These are phyloP conservation scores for Parelbella ahira DNA, from an alignment of 2,888 invertebrate species.

Conservation along the genomic window DNA sequence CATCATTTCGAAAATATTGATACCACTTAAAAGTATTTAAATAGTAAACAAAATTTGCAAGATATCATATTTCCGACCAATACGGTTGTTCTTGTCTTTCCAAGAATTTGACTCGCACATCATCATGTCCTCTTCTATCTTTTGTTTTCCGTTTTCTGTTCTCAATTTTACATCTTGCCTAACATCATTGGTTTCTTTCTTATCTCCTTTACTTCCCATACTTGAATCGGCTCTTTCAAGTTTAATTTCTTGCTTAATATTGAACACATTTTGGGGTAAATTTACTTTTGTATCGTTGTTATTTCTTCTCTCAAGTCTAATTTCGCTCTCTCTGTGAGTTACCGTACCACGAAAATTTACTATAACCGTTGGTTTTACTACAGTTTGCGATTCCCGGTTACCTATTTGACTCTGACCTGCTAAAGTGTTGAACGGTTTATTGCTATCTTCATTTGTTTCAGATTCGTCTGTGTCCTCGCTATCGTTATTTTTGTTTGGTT, in stretches of 20 bases:
- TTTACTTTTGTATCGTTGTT: conserved; percentile 41
- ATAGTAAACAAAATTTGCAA: conserved; percentile 60
- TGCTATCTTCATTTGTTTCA: conserved; percentile 31
- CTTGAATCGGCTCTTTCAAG: conserved; percentile 43
- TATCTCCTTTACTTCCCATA: conserved; percentile 29
- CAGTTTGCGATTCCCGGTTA: conserved; percentile 68
- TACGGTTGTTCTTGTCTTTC: conserved; percentile 39
- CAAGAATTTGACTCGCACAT: conserved; percentile 56
- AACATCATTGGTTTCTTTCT: conserved; percentile 36
- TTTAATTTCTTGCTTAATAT: conserved; percentile 71
- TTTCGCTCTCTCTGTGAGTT: conserved; percentile 60
- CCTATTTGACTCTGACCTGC: conserved; percentile 72
- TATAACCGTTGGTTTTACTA: conserved; percentile 71
- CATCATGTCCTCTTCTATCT: conserved; percentile 55
- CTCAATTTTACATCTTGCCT: conserved; percentile 47
- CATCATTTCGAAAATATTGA: no score
- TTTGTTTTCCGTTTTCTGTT: conserved; percentile 35
- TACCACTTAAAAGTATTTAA: no score
- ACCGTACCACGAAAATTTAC: conserved; percentile 68
- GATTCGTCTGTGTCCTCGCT: conserved; percentile 34
- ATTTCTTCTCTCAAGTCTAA: conserved; percentile 52
- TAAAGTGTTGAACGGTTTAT: conserved; percentile 57
- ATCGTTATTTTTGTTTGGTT: conserved; percentile 37
- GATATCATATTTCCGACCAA: conserved; percentile 46
- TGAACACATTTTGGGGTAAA: conserved; percentile 59